Evolutionary conservation across 1,140 invertebrate genomes (phyloP).

Genomic region (Chionoecetes opilio): DNA sequence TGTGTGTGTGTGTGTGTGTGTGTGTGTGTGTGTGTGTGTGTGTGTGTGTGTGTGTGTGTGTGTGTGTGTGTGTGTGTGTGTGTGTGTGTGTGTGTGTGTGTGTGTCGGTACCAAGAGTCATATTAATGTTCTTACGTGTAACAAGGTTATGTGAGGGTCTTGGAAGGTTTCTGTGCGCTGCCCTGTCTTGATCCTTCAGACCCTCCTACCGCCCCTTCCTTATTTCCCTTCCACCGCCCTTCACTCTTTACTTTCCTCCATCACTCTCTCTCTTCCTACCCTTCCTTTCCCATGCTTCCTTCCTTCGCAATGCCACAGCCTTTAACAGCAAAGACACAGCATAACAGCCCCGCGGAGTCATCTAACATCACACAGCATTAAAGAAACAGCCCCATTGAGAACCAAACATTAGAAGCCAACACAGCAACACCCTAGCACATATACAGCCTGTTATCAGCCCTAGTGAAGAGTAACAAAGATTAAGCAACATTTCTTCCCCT

Average conservation of each 20-base stretch:
- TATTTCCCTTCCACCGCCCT: background rate
- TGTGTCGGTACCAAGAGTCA: background rate
- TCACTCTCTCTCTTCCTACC: background rate
- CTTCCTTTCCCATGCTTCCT: background rate
- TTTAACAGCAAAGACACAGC: too few relatives aligned
- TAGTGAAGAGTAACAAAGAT: too few relatives aligned
- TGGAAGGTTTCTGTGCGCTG: conserved; percentile 48
- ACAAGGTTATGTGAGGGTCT: conserved; percentile 60
- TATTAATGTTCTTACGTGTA: conserved; percentile 69
- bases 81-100: background rate
- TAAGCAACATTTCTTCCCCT: too few relatives aligned
- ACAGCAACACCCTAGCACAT: background rate
- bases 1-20: too few relatives aligned
- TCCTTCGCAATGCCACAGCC: too few relatives aligned
- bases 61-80: background rate
- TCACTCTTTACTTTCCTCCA: background rate
- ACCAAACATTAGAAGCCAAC: background rate
- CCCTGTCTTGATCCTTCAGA: background rate
- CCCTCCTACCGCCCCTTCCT: background rate
- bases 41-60: background rate
- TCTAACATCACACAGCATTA: too few relatives aligned
- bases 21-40: too few relatives aligned
- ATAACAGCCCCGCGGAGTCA: too few relatives aligned
- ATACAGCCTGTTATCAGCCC: too few relatives aligned
- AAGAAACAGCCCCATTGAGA: too few relatives aligned